Evolutionary conservation across 2,888 invertebrate genomes (phyloP).

Genomic region (Pandemis cinnamomeana): DNA sequence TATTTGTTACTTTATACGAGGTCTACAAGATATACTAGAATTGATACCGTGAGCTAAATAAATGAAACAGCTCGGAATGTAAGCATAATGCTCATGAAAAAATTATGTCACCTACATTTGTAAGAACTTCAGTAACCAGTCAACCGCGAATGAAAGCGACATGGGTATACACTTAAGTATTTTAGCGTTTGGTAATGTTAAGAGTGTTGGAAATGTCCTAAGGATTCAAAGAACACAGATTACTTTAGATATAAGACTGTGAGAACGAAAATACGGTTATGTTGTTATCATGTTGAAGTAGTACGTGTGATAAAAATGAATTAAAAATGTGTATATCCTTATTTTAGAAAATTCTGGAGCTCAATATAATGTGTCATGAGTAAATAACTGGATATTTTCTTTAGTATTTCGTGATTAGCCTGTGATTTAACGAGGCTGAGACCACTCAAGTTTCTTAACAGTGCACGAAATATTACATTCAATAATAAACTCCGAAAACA

Average conservation of each 20-base stretch:
- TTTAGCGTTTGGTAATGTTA: conserved; percentile 8
- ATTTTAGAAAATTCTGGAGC: too few species aligned
- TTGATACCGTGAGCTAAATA: not conserved
- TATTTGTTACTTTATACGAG: not conserved
- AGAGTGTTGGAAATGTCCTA: not conserved
- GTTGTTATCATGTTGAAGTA: not conserved
- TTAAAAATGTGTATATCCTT: too few species aligned
- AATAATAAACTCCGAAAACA: not conserved
- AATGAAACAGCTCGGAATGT: not conserved
- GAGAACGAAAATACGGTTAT: not conserved
- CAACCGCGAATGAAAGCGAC: conserved; percentile 19
- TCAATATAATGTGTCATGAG: too few species aligned
- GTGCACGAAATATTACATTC: not conserved
- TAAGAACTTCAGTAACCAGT: conserved; percentile 24
- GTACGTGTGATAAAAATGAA: not conserved
- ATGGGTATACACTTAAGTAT: conserved; percentile 27
- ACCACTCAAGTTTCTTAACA: not conserved
- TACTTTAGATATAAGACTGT: not conserved
- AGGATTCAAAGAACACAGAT: not conserved
- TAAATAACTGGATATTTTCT: too few species aligned
- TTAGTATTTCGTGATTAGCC: too few species aligned
- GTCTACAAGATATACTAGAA: not conserved
- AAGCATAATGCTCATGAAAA: not conserved
- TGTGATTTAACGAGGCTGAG: not conserved
- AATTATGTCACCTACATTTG: conserved; percentile 26